Evolutionary conservation across 2,113 vertebrate genomes (phyloP).

Genomic region (Malurus melanocephalus): DNA sequence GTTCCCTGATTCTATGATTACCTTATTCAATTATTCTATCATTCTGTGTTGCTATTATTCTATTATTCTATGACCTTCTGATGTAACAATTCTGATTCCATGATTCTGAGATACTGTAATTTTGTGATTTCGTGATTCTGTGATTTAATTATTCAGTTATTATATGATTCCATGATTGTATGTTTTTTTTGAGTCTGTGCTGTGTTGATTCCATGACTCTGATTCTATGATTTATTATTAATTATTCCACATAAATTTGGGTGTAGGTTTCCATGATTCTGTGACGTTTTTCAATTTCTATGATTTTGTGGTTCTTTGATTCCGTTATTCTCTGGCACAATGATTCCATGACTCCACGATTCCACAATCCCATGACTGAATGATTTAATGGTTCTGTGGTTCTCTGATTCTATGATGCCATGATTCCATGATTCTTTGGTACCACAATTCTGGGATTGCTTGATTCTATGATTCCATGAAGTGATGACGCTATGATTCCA

Average conservation of each 20-base stretch:
- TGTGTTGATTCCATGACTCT: too few relatives aligned
- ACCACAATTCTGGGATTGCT: too few relatives aligned
- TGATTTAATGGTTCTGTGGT: background rate
- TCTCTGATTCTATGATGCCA: background rate
- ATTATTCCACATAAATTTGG: background rate
- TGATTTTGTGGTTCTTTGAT: background rate
- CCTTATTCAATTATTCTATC: background rate
- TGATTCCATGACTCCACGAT: background rate
- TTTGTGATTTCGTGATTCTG: background rate
- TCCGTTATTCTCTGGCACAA: background rate
- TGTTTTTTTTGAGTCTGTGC: accelerated
- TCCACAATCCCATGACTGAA: background rate
- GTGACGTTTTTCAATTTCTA: too few relatives aligned
- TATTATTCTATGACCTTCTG: background rate
- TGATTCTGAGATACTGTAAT: background rate
- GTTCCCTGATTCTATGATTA: background rate
- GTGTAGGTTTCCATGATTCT: too few relatives aligned
- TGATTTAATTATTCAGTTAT: background rate
- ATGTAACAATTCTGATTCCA: background rate
- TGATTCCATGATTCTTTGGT: background rate
- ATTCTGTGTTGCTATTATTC: background rate
- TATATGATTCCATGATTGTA: background rate
- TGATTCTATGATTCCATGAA: too few relatives aligned
- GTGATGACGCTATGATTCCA: too few relatives aligned
- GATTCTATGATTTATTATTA: background rate